A percentile compares a stretch with the other conserved stretches of the same genome.
phyloP scores from a whole-genome alignment of 2,113 vertebrate genomes.

The Oostethus manadensis region DNA sequence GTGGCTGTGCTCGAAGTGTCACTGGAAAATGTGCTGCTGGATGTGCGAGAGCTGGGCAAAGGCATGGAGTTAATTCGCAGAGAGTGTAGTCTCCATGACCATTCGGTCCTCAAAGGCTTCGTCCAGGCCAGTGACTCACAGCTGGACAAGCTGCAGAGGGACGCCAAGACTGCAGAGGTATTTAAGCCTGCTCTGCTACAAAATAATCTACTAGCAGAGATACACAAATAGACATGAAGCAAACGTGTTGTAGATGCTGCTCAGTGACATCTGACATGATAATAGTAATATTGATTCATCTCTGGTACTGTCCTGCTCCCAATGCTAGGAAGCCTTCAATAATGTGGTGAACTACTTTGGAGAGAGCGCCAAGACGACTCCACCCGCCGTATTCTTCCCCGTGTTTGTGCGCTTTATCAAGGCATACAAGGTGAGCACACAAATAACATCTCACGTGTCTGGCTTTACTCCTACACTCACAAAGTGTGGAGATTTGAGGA shows the following conservation, averaged over 20 bases:
- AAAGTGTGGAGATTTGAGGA: constrained; percentile 10
- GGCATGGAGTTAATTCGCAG: constrained; percentile 92
- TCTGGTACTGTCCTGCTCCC: constrained; percentile 29
- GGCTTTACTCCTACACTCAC: not conserved
- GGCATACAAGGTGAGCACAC: constrained; percentile 85
- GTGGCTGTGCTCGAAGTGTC: constrained; percentile 74
- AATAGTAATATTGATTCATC: constrained; percentile 35
- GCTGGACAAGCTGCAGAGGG: constrained; percentile 89
- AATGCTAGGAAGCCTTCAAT: constrained; percentile 86
- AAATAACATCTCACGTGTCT: not conserved
- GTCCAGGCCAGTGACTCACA: constrained; percentile 78
- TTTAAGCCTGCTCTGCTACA: constrained; percentile 2
- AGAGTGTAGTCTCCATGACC: constrained; percentile 87
- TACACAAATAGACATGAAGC: constrained; percentile 14
- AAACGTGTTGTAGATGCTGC: constrained; percentile 6
- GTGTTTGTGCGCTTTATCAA: constrained; percentile 94
- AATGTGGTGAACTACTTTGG: constrained; percentile 93
- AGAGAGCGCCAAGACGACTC: constrained; percentile 91
- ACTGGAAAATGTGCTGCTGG: constrained; percentile 91
- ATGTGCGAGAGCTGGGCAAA: constrained; percentile 90
- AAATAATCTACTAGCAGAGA: not conserved
- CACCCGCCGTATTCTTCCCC: constrained; percentile 93
- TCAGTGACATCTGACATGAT: constrained; percentile 22
- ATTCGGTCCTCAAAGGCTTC: constrained; percentile 83
- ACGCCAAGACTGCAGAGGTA: constrained; percentile 87